phyloP scores from a whole-genome alignment of 53 echinoderm and acorn worm species.

The Antedon mediterranea region DNA sequence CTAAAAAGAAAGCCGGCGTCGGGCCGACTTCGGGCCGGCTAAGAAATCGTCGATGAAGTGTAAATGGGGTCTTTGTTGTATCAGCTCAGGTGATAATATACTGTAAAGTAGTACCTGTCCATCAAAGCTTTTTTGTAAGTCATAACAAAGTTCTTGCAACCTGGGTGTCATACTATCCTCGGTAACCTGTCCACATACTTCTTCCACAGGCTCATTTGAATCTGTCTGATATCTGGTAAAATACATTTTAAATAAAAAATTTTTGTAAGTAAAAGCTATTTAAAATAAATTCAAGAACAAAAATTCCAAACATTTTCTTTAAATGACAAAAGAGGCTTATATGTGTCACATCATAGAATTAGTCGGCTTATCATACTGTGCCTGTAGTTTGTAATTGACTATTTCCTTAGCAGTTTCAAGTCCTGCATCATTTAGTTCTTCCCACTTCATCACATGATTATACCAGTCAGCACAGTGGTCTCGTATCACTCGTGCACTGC shows the following conservation, averaged over 20 bases:
- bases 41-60: too few relatives aligned
- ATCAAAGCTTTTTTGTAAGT: constrained; percentile 8
- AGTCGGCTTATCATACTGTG: constrained; percentile 35
- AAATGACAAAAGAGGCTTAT: too few relatives aligned
- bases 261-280: too few relatives aligned
- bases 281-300: too few relatives aligned
- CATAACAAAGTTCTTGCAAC: constrained; percentile 35
- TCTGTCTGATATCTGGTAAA: not conserved
- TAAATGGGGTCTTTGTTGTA: too few relatives aligned
- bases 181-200: too few relatives aligned
- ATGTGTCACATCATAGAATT: too few relatives aligned
- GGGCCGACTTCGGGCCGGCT: too few relatives aligned
- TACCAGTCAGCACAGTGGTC: constrained; percentile 97
- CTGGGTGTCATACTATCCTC: constrained; percentile 47
- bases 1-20: too few relatives aligned
- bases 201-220: not conserved
- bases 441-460: constrained; percentile 73
- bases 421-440: constrained; percentile 59
- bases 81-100: too few relatives aligned
- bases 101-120: not conserved
- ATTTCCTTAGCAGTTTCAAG: constrained; percentile 46
- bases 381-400: constrained; percentile 57
- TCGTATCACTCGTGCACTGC: constrained; percentile 58
- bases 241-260: too few relatives aligned
- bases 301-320: too few relatives aligned